phyloP scores from a whole-genome alignment of 2,113 vertebrate genomes.

The Muntiacus reevesi region DNA sequence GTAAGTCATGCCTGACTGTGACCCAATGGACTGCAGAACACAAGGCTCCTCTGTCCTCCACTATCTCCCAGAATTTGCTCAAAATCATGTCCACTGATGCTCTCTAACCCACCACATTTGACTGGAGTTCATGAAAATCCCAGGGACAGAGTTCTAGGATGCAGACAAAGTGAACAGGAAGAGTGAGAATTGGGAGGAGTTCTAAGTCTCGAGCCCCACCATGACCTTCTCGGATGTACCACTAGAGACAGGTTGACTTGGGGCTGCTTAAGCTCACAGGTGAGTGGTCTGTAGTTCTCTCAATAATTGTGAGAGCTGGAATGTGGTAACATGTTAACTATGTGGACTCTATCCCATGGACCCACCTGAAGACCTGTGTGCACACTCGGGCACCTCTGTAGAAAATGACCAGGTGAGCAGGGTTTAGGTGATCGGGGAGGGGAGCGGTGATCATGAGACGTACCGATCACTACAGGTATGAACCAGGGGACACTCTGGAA shows the following conservation, averaged over 20 bases:
- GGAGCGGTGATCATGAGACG: accelerated
- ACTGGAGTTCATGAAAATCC: neutral
- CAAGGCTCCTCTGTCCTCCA: neutral
- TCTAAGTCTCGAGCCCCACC: no score
- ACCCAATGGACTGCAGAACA: neutral
- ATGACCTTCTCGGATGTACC: accelerated
- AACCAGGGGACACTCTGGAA: neutral
- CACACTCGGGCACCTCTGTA: neutral
- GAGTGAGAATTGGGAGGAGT: neutral
- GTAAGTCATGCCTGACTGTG: neutral
- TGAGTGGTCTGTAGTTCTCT: neutral
- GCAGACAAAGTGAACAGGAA: neutral
- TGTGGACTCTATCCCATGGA: neutral
- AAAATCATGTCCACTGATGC: neutral
- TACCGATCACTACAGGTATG: accelerated
- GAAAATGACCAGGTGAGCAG: neutral
- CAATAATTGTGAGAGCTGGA: neutral
- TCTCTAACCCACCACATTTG: neutral
- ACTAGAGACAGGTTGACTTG: neutral
- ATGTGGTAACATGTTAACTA: neutral
- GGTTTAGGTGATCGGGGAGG: neutral
- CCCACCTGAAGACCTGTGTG: neutral
- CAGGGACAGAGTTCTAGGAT: neutral
- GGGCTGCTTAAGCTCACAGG: neutral
- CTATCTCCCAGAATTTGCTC: neutral